phyloP scores from a whole-genome alignment of 37 sponge, comb jelly and placozoan species.

The Tethya wilhelma region DNA sequence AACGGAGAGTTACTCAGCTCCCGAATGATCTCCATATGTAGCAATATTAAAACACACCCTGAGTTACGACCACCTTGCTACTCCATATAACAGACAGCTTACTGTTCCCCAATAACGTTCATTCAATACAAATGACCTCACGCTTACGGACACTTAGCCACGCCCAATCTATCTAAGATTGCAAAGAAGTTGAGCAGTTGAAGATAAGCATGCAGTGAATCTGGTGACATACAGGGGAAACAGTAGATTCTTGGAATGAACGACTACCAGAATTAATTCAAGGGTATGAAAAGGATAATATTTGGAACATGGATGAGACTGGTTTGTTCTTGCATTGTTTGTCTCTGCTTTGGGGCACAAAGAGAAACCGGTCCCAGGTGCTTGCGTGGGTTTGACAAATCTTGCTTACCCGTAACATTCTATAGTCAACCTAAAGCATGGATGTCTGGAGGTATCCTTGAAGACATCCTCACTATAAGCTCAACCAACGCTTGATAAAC shows the following conservation, averaged over 20 bases:
- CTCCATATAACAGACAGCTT: no score
- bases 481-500: conserved; percentile 27
- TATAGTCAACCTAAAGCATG: conserved; percentile 70
- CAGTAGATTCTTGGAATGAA: conserved; percentile 63
- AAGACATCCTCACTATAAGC: conserved; percentile 29
- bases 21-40: no score
- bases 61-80: no score
- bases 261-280: conserved; percentile 47
- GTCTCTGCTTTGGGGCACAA: no score
- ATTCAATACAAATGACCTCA: no score
- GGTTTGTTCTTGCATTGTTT: conserved; percentile 44
- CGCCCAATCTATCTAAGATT: no score
- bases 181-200: no score
- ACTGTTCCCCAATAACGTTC: no score
- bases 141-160: no score
- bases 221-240: conserved; percentile 45
- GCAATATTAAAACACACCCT: no score
- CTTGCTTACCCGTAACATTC: conserved; percentile 58
- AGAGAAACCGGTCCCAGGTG: conserved; percentile 72
- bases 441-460: conserved; percentile 62
- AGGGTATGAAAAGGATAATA: conserved; percentile 24
- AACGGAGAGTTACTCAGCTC: no score
- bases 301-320: conserved; percentile 61
- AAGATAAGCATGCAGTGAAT: conserved; percentile 81
- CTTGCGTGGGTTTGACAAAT: conserved; percentile 56